Evolutionary conservation across 2,113 vertebrate genomes (phyloP).

Genomic region (Eleginops maclovinus): DNA sequence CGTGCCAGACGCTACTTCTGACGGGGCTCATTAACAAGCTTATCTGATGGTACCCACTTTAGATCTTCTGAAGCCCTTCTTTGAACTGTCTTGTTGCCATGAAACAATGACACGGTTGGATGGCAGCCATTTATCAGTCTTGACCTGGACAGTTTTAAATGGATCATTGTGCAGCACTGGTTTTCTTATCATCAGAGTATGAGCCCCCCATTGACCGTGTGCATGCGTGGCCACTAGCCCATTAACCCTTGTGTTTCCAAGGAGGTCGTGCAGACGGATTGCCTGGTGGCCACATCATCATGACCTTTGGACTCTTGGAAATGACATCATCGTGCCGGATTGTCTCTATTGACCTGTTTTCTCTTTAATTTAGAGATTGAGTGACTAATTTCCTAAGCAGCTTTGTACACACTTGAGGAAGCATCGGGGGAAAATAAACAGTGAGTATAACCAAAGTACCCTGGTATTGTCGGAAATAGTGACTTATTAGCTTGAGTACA

Average conservation of each 20-base stretch:
- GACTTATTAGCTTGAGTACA: conserved; percentile 49
- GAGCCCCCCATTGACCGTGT: conserved; percentile 4
- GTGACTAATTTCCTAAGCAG: not conserved
- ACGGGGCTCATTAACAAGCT: conserved; percentile 34
- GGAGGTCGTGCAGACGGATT: conserved; percentile 8
- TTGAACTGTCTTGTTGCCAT: conserved; percentile 40
- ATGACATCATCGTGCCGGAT: not conserved
- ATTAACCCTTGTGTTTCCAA: conserved; percentile 29
- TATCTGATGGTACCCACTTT: conserved; percentile 40
- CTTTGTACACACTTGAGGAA: not conserved
- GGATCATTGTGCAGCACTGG: not conserved
- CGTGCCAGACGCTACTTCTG: conserved; percentile 30
- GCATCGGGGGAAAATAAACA: not conserved
- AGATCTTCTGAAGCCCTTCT: conserved; percentile 23
- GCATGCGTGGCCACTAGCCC: not conserved
- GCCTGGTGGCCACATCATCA: conserved; percentile 1
- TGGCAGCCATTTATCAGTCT: conserved; percentile 19
- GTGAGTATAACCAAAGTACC: not conserved
- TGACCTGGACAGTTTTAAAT: conserved; percentile 4
- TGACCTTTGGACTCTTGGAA: conserved; percentile 8
- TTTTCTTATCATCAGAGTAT: not conserved
- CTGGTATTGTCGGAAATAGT: conserved; percentile 29
- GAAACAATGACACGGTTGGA: conserved; percentile 23
- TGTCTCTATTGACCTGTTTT: not conserved
- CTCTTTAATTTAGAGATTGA: not conserved